A percentile compares a stretch with the other conserved stretches of the same genome.
Evolutionary conservation across 2,113 vertebrate genomes (phyloP).

Genomic region (Podiceps cristatus): DNA sequence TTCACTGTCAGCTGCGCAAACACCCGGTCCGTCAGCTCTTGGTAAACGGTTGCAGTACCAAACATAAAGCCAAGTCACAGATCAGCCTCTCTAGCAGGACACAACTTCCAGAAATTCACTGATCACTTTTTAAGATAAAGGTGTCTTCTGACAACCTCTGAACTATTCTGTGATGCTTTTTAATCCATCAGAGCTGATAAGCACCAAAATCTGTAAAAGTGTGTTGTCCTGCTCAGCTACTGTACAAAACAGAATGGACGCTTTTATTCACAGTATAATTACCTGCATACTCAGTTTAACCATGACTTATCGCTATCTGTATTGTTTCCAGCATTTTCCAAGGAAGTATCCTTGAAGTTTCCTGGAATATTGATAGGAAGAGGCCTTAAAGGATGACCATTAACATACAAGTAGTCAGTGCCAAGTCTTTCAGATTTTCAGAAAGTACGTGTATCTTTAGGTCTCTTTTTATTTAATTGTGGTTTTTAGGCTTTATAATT

Average conservation of each 20-base stretch:
- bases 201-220: neutral
- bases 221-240: neutral
- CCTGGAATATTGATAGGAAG: neutral
- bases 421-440: neutral
- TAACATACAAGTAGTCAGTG: neutral
- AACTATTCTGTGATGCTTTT: fast-evolving
- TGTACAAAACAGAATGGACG: neutral
- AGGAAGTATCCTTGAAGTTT: neutral
- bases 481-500: neutral
- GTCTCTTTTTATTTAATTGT: neutral
- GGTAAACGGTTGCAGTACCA: neutral
- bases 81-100: neutral
- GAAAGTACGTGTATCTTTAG: neutral
- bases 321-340: neutral
- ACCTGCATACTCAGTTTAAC: neutral
- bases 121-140: neutral
- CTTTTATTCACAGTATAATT: neutral
- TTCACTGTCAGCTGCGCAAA: neutral
- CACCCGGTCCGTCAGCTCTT: neutral
- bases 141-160: neutral
- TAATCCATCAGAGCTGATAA: neutral
- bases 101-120: neutral
- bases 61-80: neutral
- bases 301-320: neutral
- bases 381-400: neutral